phyloP scores from a whole-genome alignment of 1,140 invertebrate species.

The Drosophila orosa region DNA sequence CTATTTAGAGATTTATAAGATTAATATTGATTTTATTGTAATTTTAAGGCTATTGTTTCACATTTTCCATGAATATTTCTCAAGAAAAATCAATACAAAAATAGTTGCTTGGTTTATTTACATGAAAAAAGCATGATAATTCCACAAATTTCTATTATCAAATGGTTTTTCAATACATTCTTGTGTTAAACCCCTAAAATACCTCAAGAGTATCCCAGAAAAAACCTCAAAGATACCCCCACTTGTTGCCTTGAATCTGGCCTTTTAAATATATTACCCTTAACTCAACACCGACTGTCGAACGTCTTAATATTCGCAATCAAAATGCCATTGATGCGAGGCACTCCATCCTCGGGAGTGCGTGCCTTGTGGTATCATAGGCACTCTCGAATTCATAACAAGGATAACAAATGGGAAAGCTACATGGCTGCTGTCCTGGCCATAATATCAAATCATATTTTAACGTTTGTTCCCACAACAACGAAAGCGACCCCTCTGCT shows the following conservation, averaged over 20 bases:
- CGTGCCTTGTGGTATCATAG: constrained; percentile 47
- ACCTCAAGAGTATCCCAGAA: not conserved
- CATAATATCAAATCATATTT: constrained; percentile 79
- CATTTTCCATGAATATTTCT: not conserved
- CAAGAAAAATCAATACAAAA: not conserved
- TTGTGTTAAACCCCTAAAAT: not conserved
- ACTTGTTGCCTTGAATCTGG: constrained; percentile 22
- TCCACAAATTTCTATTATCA: not conserved
- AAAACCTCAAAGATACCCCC: not conserved
- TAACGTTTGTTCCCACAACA: constrained; percentile 58
- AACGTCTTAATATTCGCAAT: constrained; percentile 65
- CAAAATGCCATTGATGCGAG: constrained; percentile 70
- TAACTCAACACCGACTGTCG: constrained; percentile 16
- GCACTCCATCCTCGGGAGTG: constrained; percentile 58
- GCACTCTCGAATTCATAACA: constrained; percentile 68
- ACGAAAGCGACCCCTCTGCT: constrained; percentile 4
- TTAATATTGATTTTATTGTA: no score
- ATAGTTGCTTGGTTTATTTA: no score
- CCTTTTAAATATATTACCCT: constrained; percentile 1
- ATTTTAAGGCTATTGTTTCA: not conserved
- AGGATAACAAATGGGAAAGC: constrained; percentile 73
- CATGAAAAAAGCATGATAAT: not conserved
- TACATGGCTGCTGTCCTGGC: constrained; percentile 65
- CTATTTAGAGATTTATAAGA: not conserved
- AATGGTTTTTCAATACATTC: not conserved